Evolutionary conservation across 2,113 vertebrate species (phyloP), one percentile per base, ranked within the genome.

Genomic region (Alligator mississippiensis): DNA sequence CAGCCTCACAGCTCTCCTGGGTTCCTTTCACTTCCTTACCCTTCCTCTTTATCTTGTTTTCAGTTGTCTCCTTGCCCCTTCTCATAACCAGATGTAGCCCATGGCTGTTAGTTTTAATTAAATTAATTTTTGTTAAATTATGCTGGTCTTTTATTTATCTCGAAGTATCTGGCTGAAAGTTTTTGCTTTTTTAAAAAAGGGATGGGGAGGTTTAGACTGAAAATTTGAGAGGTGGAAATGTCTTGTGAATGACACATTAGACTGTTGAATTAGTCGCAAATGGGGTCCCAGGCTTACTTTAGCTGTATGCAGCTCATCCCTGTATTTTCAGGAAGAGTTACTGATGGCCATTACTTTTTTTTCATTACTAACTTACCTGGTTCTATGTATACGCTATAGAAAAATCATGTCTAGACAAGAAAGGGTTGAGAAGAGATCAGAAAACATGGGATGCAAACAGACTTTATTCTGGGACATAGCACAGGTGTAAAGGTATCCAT

Each of bases 1-100:
- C 9, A 93, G 93, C 54, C 93, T 96, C 63, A 19, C 78, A 76
- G 82, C 28, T 93, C 90, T 89, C 77, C 92, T 87, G 77, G 38
- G 83, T 83, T 95, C 34, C 93, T 82, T 74, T 90, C 84, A 74
- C 82, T 86, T 88, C 68, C 68, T 30, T n/a, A 34, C 72, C 62
- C 84, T 92, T 82, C 30, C 28, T 54, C 72, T 82, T 82, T 80
- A 77, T 80, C 34, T 94, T 81, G 79, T 84, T 27, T 54, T 66
- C 84, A 90, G 77, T 4, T 86, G 57, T 81, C 87, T 57, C 19
- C 80, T 6, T 0, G 28, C 62, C 47, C 92, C 72, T 47, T 93
- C 64, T 90, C 85, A 7, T 21, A 34, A 76, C 66, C 59, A 90
- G 28, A 62, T 76, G 22, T 79, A 90, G 87, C 75, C 55, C 87